These are phyloP conservation scores for Poecilobothrus nobilitatus DNA, from an alignment of 2,888 invertebrate species.

Conservation along the genomic window DNA sequence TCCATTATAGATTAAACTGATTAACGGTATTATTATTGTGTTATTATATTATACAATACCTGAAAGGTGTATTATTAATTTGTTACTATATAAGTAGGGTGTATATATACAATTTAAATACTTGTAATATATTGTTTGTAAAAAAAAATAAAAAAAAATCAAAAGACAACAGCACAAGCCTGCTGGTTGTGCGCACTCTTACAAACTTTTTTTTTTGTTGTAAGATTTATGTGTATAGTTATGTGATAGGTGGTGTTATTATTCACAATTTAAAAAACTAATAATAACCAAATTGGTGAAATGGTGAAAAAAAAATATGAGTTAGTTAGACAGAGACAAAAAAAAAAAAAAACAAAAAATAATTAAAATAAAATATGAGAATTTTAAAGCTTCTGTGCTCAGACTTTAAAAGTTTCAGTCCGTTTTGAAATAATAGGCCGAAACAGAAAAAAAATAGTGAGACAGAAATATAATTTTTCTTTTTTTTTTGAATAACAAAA, in stretches of 20 bases:
- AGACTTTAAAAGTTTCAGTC: not conserved
- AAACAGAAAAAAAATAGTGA: no score
- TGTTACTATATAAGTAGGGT: not conserved
- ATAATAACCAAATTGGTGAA: no score
- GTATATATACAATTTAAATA: not conserved
- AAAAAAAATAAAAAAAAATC: no score
- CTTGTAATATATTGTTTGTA: not conserved
- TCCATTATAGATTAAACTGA: constrained; percentile 5
- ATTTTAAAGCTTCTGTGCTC: not conserved
- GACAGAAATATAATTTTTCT: no score
- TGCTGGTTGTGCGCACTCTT: not conserved
- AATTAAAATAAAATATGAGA: not conserved
- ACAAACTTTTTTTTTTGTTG: no score
- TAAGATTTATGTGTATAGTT: not conserved
- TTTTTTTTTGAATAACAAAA: not conserved
- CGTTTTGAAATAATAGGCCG: no score
- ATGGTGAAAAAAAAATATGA: no score
- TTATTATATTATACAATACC: not conserved
- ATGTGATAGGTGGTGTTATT: not conserved
- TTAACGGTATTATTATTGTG: not conserved
- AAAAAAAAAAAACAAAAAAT: no score
- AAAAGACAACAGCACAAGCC: not conserved
- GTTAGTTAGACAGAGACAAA: no score
- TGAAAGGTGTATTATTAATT: constrained; percentile 6
- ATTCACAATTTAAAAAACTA: not conserved